These are phyloP conservation scores for Temnopleurus reevesii DNA, from an alignment of 53 echinoderm and acorn worm genomes.

Conservation along the genomic window DNA sequence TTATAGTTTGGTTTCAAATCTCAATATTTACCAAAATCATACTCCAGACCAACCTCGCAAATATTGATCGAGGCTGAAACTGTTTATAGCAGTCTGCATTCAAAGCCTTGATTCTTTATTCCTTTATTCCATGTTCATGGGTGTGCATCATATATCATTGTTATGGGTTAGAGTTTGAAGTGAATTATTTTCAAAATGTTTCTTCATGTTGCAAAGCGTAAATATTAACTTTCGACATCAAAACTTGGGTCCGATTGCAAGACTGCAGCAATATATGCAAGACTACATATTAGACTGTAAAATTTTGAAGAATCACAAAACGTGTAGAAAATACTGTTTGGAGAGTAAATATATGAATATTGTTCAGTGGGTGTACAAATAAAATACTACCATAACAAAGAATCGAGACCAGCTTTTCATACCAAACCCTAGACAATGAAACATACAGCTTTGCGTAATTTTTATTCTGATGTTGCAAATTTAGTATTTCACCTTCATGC, in stretches of 20 bases:
- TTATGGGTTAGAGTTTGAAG: not conserved
- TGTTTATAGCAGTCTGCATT: not conserved
- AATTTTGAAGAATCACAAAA: not conserved
- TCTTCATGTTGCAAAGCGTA: not conserved
- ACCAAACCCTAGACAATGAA: not conserved
- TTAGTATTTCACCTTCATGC: not conserved
- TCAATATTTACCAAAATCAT: constrained; percentile 38
- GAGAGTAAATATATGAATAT: constrained; percentile 46
- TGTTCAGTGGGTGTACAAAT: constrained; percentile 15
- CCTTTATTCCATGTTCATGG: not conserved
- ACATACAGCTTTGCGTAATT: not conserved
- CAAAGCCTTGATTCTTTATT: not conserved
- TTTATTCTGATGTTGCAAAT: too few relatives aligned
- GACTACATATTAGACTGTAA: not conserved
- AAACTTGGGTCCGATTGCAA: not conserved
- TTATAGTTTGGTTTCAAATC: not conserved
- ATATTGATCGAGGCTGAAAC: constrained; percentile 26
- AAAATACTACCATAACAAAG: not conserved
- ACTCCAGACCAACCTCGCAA: constrained; percentile 6
- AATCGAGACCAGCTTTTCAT: not conserved
- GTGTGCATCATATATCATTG: not conserved
- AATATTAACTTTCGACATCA: not conserved
- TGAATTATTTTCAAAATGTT: not conserved
- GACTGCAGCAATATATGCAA: not conserved
- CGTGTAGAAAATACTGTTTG: constrained; percentile 23